Conservation (phyloP, 1,140 invertebrate genomes). For the Maconellicoccus hirsutus region DNA sequence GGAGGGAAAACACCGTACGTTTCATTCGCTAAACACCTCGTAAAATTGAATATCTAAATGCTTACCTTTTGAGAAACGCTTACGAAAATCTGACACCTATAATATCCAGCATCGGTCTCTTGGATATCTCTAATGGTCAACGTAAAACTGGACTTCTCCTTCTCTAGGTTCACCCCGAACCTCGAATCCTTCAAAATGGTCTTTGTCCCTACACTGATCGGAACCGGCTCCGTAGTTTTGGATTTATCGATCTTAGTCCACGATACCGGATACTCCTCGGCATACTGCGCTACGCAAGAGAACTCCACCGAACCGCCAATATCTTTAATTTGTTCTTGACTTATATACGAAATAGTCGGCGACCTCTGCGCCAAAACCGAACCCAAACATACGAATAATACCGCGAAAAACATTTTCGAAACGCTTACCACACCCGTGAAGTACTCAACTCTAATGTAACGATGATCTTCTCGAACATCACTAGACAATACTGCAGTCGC, state of each 20-base stretch:
- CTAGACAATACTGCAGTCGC: too few species aligned
- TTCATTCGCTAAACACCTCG: background rate
- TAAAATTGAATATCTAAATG: background rate
- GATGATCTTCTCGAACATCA: too few species aligned
- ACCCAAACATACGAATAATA: too few species aligned
- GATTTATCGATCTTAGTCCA: constrained; percentile 59
- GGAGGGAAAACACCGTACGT: too few species aligned
- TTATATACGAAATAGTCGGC: constrained; percentile 82
- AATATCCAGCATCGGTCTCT: constrained; percentile 80
- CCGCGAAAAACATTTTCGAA: too few species aligned
- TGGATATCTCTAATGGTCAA: constrained; percentile 71
- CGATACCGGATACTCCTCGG: constrained; percentile 67
- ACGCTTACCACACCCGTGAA: too few species aligned
- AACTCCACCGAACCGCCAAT: constrained; percentile 79
- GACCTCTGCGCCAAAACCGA: too few species aligned
- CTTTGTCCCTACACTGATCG: constrained; percentile 64
- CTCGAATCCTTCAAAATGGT: constrained; percentile 76
- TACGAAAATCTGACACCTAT: constrained; percentile 75
- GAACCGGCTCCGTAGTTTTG: constrained; percentile 45
- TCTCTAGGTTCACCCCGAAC: constrained; percentile 68
- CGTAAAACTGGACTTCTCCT: constrained; percentile 50
- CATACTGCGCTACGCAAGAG: constrained; percentile 79
- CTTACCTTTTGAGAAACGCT: constrained; percentile 41
- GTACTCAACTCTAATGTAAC: too few species aligned
- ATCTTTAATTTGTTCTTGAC: constrained; percentile 81